Conservation (phyloP, 53 echinoderm and acorn worm genomes). For the Apostichopus leukothele region DNA sequence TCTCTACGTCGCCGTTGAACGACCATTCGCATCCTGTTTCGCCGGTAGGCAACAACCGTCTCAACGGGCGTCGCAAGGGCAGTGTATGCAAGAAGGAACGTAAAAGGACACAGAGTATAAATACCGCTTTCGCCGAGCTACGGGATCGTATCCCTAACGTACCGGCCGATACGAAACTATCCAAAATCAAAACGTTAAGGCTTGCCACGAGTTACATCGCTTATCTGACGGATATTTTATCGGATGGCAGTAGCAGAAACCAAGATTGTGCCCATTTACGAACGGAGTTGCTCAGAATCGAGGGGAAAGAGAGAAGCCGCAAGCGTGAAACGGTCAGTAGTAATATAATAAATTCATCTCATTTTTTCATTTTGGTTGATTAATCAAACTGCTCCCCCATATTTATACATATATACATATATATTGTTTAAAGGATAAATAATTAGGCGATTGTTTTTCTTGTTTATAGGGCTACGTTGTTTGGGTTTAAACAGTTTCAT, state of each 20-base stretch:
- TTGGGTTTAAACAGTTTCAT: slow-evolving; percentile 6
- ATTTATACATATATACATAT: too few species aligned
- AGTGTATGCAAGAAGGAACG: slow-evolving; percentile 78
- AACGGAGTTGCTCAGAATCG: slow-evolving; percentile 69
- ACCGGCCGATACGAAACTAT: slow-evolving; percentile 98
- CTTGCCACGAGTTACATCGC: slow-evolving; percentile 98
- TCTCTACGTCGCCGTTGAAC: slow-evolving; percentile 27
- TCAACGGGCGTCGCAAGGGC: slow-evolving; percentile 61
- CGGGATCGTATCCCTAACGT: slow-evolving; percentile 99
- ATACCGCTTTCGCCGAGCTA: slow-evolving; percentile 93
- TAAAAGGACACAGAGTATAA: slow-evolving; percentile 93
- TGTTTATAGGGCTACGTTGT: slow-evolving; percentile 33
- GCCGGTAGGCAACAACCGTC: slow-evolving; percentile 35
- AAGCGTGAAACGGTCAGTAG: slow-evolving; percentile 68
- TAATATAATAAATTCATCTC: background rate
- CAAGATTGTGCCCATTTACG: slow-evolving; percentile 61
- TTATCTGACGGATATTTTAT: slow-evolving; percentile 84
- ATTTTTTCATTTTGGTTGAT: background rate
- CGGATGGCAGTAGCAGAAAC: slow-evolving; percentile 60
- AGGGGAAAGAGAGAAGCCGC: slow-evolving; percentile 63
- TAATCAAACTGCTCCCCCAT: background rate
- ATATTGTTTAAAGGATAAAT: background rate
- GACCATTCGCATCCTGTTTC: slow-evolving; percentile 43
- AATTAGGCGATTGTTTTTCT: slow-evolving; percentile 38
- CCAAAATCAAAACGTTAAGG: slow-evolving; percentile 96